Evolutionary conservation across 2,888 invertebrate species (phyloP), one percentile per base, ranked within the genome.

Genomic region (Brassicogethes aeneus): DNA sequence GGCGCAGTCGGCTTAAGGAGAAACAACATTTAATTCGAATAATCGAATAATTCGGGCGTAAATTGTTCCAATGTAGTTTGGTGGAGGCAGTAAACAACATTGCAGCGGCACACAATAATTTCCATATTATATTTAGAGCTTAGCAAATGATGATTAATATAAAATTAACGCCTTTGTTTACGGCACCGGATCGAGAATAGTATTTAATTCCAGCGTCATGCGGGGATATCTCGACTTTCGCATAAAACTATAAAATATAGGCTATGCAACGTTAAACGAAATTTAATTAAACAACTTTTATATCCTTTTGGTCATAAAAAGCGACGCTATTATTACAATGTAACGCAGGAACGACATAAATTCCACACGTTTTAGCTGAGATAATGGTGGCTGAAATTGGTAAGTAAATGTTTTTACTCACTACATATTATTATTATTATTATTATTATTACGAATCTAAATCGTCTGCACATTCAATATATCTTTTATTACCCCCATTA

Each of bases 271-370:
- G 59, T 61, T 62, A 61, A 64, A 62, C 62, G 61, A 65, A 65
- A 65, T 65, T 65, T 64, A 65, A 65, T 65, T 65, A 65, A 65
- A 64, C 65, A 63, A 65, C 60, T 65, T 65, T 65, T 64, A 65
- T 65, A 62, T 60, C 64, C 60, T 58, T 56, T 52, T 54, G 60
- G 58, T 53, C 59, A 60, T 63, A 64, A 65, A 65, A 61, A 63
- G 61, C 57, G 58, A 53, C 58, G 59, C 57, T 59, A 60, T 61
- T 61, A 62, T 62, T 62, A 64, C 62, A 62, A 61, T 64, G 64
- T 64, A 62, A 59, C 55, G 53, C 56, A 54, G 50, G 54, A 60
- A 56, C 54, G 59, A 61, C 60, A 56, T 61, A 59, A 60, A 62
- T 62, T 60, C 59, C 56, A 55, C 60, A 58, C 57, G 56, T 60